phyloP scores from a whole-genome alignment of 2,113 vertebrate species.

The Bambusicola thoracicus region DNA sequence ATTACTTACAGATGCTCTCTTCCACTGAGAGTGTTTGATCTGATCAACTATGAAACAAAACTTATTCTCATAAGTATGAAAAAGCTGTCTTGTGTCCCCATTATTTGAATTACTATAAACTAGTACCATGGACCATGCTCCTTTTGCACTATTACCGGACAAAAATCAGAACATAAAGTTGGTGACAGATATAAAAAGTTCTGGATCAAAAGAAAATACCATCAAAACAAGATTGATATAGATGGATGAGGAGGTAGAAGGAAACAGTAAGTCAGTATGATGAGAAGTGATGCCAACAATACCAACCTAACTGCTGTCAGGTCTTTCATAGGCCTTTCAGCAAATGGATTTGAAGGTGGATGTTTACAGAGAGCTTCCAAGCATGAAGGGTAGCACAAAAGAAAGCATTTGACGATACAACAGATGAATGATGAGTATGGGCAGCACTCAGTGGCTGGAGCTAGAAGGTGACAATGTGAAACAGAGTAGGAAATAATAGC shows the following conservation, averaged over 20 bases:
- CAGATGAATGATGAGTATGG: background rate
- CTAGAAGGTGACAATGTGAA: background rate
- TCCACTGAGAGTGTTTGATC: background rate
- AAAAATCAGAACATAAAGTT: background rate
- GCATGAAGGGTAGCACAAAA: background rate
- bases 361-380: slow-evolving; percentile 19
- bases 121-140: background rate
- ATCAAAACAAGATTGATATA: background rate
- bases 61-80: background rate
- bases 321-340: background rate
- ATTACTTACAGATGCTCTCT: background rate
- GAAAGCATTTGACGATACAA: slow-evolving; percentile 15
- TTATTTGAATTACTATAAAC: background rate
- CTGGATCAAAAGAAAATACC: background rate
- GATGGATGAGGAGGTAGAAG: background rate
- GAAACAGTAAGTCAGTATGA: background rate
- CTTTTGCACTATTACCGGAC: background rate
- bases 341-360: slow-evolving; percentile 15
- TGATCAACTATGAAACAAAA: slow-evolving; percentile 38
- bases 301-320: background rate
- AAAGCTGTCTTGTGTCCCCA: background rate
- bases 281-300: background rate
- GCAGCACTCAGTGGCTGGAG: background rate
- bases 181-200: background rate
- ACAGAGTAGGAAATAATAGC: background rate